These are phyloP conservation scores for Carduelis carduelis DNA, from an alignment of 2,797 vertebrate genomes.

Conservation along the genomic window DNA sequence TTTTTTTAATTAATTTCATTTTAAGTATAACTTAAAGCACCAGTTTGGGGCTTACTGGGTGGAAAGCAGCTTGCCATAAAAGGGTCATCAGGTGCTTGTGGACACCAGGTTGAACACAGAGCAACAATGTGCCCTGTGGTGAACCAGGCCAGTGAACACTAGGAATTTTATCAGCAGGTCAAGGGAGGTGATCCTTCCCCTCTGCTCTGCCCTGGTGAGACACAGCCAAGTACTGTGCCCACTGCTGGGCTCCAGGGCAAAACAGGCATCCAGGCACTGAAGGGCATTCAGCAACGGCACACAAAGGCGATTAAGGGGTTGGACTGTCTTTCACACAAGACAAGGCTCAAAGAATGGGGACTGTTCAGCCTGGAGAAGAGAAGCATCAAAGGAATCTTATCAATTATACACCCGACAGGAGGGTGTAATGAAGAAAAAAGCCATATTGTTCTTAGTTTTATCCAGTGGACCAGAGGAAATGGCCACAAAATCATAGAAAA, in stretches of 20 bases:
- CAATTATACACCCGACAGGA: background rate
- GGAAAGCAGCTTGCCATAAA: background rate
- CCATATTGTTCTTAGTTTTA: background rate
- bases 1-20: background rate
- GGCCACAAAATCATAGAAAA: background rate
- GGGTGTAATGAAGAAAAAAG: background rate
- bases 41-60: no score
- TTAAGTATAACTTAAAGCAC: background rate
- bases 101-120: background rate
- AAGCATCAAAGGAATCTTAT: background rate
- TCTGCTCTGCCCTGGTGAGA: background rate
- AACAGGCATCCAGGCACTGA: no score
- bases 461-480: background rate
- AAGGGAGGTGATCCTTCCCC: background rate
- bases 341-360: background rate
- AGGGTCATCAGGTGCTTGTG: fast-evolving
- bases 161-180: background rate
- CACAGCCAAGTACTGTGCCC: background rate
- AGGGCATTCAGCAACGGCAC: background rate
- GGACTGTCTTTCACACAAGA: background rate
- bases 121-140: fast-evolving
- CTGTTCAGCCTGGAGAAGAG: background rate
- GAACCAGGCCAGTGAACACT: background rate
- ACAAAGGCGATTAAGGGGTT: background rate
- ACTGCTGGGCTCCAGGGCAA: background rate